Percentiles rank a stretch among this genome's conserved stretches.
Evolutionary conservation across 2,113 vertebrate genomes (phyloP).

Genomic region (Pionites leucogaster): DNA sequence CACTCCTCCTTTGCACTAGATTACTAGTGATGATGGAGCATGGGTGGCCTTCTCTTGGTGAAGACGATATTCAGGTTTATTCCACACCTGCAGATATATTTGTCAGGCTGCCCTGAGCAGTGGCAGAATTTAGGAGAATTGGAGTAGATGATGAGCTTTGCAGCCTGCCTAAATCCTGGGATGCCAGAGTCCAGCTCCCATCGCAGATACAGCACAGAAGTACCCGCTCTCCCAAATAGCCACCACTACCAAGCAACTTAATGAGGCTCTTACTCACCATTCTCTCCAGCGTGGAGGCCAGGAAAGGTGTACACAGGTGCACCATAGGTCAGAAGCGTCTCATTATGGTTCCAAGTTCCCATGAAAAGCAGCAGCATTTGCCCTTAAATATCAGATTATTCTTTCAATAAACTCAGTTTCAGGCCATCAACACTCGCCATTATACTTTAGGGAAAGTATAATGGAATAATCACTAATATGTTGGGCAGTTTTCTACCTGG

Average conservation of each 20-base stretch:
- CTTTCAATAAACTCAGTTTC: background rate
- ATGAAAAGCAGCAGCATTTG: background rate
- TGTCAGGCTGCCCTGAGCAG: background rate
- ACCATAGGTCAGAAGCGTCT: background rate
- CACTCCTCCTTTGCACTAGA: background rate
- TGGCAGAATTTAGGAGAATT: background rate
- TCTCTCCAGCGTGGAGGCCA: background rate
- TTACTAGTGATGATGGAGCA: background rate
- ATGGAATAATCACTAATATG: background rate
- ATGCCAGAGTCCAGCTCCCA: background rate
- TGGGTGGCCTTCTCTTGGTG: background rate
- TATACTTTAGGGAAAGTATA: background rate
- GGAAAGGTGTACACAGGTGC: background rate
- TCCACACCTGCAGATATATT: background rate
- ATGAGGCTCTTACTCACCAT: background rate
- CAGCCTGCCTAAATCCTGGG: background rate
- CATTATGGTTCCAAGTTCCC: background rate
- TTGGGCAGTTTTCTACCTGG: background rate
- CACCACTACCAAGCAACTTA: background rate
- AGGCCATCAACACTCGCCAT: background rate
- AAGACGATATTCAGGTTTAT: background rate
- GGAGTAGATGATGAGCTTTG: background rate
- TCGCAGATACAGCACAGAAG: background rate
- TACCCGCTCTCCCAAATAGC: background rate
- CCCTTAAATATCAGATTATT: background rate